Conservation (phyloP, 2,797 vertebrate species). For the Mormyrops attenuatus region DNA sequence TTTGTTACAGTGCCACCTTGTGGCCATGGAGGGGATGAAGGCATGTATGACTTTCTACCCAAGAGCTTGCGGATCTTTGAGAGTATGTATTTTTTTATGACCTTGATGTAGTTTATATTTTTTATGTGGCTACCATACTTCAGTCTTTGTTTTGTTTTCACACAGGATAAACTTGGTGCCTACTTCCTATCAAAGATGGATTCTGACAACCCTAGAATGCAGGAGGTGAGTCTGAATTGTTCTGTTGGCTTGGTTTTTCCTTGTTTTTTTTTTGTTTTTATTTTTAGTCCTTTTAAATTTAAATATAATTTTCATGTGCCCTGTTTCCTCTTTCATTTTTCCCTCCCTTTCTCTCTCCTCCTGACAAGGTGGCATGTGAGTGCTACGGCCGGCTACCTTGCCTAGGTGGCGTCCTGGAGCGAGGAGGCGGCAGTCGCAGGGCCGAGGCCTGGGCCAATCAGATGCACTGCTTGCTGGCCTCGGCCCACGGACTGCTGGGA, state of each 20-base stretch:
- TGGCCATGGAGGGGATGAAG: conserved; percentile 80
- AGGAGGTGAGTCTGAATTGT: conserved; percentile 62
- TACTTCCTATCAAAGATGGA: conserved; percentile 81
- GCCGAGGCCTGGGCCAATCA: conserved; percentile 82
- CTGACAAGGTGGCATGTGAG: conserved; percentile 70
- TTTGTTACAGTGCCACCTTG: conserved; percentile 61
- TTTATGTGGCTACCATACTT: not conserved
- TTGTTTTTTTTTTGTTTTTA: not conserved
- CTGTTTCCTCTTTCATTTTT: not conserved
- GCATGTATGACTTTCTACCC: conserved; percentile 82
- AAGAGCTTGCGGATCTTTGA: conserved; percentile 79
- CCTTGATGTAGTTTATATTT: not conserved
- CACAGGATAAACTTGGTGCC: conserved; percentile 77
- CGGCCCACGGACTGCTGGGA: conserved; percentile 68
- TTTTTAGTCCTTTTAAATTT: not conserved
- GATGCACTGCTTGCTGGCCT: conserved; percentile 72
- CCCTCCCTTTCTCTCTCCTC: not conserved
- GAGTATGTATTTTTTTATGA: conserved; percentile 51
- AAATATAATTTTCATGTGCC: not conserved
- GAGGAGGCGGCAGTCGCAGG: conserved; percentile 61
- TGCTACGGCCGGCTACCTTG: conserved; percentile 77
- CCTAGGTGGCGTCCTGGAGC: conserved; percentile 73
- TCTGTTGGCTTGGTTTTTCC: not conserved
- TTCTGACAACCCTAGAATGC: conserved; percentile 67
- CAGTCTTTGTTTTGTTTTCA: not conserved